phyloP scores from a whole-genome alignment of 2,797 vertebrate species.

The Gymnopithys bicolor region DNA sequence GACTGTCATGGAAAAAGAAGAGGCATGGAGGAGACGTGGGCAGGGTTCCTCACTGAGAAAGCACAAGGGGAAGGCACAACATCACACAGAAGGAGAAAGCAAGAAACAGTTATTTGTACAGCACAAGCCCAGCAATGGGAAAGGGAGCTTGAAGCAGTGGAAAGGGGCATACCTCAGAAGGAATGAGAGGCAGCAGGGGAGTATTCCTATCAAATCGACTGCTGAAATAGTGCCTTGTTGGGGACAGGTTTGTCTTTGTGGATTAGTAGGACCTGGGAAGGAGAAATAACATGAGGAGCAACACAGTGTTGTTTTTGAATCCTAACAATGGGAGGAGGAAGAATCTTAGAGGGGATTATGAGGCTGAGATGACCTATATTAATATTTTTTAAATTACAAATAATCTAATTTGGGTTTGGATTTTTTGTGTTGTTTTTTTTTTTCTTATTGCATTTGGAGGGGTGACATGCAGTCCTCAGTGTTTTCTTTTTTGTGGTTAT shows the following conservation, averaged over 20 bases:
- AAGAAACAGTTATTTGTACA: not conserved
- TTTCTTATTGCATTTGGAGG: not conserved
- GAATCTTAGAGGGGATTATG: not conserved
- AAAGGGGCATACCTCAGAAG: not conserved
- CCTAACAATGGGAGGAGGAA: not conserved
- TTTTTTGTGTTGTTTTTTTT: not conserved
- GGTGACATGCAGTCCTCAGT: not conserved
- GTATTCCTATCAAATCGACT: accelerated
- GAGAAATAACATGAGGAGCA: not conserved
- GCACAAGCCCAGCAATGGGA: accelerated
- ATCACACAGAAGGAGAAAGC: accelerated
- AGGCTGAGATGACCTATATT: not conserved
- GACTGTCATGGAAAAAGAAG: not conserved
- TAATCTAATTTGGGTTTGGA: not conserved
- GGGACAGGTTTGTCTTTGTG: not conserved
- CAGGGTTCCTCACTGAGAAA: not conserved
- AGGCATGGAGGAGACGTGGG: not conserved
- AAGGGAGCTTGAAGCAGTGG: not conserved
- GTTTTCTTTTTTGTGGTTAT: not conserved
- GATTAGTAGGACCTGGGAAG: not conserved
- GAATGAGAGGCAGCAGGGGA: not conserved
- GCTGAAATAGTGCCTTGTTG: not conserved
- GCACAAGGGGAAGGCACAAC: not conserved
- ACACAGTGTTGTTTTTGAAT: accelerated
- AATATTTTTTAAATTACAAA: not conserved